A percentile compares a stretch with the other conserved stretches of the same genome.
Evolutionary conservation across 1,140 invertebrate genomes (phyloP).

Genomic region (Leptinotarsa defecta): DNA sequence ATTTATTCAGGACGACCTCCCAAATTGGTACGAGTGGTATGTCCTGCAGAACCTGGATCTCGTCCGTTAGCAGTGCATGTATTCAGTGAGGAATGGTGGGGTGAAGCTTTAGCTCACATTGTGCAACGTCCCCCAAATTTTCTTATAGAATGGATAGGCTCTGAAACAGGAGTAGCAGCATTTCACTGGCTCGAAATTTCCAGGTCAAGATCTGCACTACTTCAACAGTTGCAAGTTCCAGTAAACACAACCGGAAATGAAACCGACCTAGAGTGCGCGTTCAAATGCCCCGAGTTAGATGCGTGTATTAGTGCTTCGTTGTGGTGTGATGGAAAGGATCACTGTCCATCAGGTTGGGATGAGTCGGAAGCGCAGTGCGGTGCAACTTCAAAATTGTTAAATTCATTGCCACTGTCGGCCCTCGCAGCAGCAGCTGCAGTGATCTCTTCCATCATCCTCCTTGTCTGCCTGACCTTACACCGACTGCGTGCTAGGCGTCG

Average conservation of each 20-base stretch:
- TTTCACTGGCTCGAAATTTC: slow-evolving; percentile 77
- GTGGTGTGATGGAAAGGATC: slow-evolving; percentile 84
- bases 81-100: slow-evolving; percentile 75
- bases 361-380: slow-evolving; percentile 76
- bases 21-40: slow-evolving; percentile 72
- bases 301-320: slow-evolving; percentile 83
- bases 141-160: slow-evolving; percentile 73
- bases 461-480: slow-evolving; percentile 57
- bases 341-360: slow-evolving; percentile 85
- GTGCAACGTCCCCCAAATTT: slow-evolving; percentile 63
- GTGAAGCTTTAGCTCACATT: slow-evolving; percentile 45
- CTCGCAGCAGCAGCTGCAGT: slow-evolving; percentile 62
- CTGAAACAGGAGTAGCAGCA: slow-evolving; percentile 69
- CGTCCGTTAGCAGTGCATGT: slow-evolving; percentile 71
- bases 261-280: slow-evolving; percentile 66
- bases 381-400: slow-evolving; percentile 56
- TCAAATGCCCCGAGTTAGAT: slow-evolving; percentile 85
- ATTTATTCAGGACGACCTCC: slow-evolving; percentile 68
- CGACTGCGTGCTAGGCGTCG: slow-evolving; percentile 52
- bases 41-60: slow-evolving; percentile 70
- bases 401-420: slow-evolving; percentile 58
- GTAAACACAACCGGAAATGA: slow-evolving; percentile 62
- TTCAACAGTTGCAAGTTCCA: slow-evolving; percentile 64
- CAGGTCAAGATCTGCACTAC: slow-evolving; percentile 65
- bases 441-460: slow-evolving; percentile 62